Base-by-base conservation (phyloP, 1,140 invertebrate genomes). In the Brachionus manjavacas region DNA sequence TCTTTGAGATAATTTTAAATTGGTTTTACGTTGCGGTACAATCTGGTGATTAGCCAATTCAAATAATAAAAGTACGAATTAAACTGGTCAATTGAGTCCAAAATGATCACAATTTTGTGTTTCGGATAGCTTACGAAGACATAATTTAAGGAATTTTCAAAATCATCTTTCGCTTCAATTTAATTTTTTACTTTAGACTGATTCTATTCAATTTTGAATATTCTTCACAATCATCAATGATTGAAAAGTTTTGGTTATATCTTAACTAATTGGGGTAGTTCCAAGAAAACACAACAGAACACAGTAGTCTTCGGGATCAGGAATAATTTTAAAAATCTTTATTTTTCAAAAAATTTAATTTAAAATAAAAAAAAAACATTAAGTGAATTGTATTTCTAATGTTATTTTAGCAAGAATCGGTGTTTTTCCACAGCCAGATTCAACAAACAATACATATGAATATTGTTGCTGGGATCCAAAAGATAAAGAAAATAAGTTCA, bases 61-160 rank as follows among this genome's bases (percentile, higher is more conserved):
- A 86, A 85, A 28, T 86, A 87, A 52, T 84, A 85, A 52, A 87
- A 86, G 43, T 28, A 84, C 4, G 86, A 52, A 16, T 85, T 85
- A 28, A 89, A 72, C n/a, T 86, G 83, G 46, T 89, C 87, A 1
- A 89, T 72, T 14, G 85, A 85, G 84, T 89, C 89, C 2, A 89
- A 68, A 3, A 89, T 41, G 25, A 89, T 85, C 1, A 89, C 84
- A 2, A 89, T 31, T 84, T 87, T 86, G 4, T 23, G 64, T 28
- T 64, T 87, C 60, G 14, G 55, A 35, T 23, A 88, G 87, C 14
- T 60, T 25, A 2, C 9, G n/a, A 1, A 0, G 6, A 83, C 39
- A 28, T 16, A 23, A 9, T 31, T 16, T 9, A 66, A 70, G n/a
- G 14, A 2, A 7, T 66, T 0, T 3, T 49, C 60, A 25, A 83